Evolutionary conservation across 2,113 vertebrate species (phyloP), one percentile per base, ranked within the genome.

Genomic region (Centropus bengalensis): DNA sequence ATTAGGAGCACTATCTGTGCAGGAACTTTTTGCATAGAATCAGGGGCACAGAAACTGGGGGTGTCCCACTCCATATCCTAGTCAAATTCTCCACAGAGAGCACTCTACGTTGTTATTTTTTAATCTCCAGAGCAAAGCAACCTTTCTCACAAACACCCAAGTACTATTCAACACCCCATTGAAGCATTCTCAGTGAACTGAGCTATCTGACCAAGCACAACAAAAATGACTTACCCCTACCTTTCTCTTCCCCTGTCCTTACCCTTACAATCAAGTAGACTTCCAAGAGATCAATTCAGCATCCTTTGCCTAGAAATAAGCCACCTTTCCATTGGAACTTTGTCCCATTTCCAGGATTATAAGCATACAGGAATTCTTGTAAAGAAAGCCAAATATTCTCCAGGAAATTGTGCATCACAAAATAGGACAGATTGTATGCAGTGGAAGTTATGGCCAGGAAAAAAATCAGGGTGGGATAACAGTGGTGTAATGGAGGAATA

Each of bases 271-370:
- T 60, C 63, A 69, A 92, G 51, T 64, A 87, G 52, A 62, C 86
- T 96, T 97, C 82, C 74, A 93, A 92, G 75, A 81, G 7, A 83
- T 68, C 38, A 85, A 66, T 63, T 90, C 67, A 64, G 67, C 59
- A 82, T 85, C 75, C 63, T 78, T 67, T 88, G 30, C 54, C 51
- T 73, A 86, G 83, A 92, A 87, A 45, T 62, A 85, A 56, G 78
- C 68, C 88, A 95, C 85, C 52, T 94, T 94, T 96, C 93, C 13
- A 8, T 94, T 83, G 88, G 94, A 95, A 82, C 80, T 81, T 88
- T 96, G 95, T 97, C 94, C 47, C 36, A 28, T 82, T 97, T 97
- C 96, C 97, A 98, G 94, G 85, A 96, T 92, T 97, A 63, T 94
- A 93, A 94, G 79, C 64, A 86, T 51, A 96, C 92, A 96, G 91